Percentiles rank a stretch among this genome's conserved stretches.
These are phyloP conservation scores for Spilarctia lutea DNA, from an alignment of 2,888 invertebrate species.

Conservation along the genomic window DNA sequence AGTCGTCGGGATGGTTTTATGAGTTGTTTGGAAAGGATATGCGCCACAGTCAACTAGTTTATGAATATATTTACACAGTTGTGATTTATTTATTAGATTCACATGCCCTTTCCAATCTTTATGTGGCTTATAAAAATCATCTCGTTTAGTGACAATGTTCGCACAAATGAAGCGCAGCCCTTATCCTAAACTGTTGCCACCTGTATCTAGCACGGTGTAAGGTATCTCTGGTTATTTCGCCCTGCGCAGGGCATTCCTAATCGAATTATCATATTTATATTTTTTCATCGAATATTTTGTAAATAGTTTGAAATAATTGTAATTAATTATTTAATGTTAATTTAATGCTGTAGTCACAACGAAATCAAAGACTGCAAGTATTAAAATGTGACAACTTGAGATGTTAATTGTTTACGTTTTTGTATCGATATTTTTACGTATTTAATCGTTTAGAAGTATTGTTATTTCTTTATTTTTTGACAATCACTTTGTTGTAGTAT, in stretches of 20 bases:
- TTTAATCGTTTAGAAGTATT: conserved; percentile 76
- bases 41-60: neutral
- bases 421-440: conserved; percentile 72
- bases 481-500: conserved; percentile 74
- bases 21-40: conserved; percentile 14
- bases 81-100: conserved; percentile 11
- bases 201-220: conserved; percentile 72
- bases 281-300: conserved; percentile 80
- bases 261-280: conserved; percentile 68
- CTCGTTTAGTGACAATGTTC: conserved; percentile 8
- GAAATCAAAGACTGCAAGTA: conserved; percentile 85
- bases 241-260: conserved; percentile 80
- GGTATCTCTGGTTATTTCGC: conserved; percentile 64
- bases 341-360: conserved; percentile 84
- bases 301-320: conserved; percentile 65
- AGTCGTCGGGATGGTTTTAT: conserved; percentile 17
- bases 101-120: conserved; percentile 9
- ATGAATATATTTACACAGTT: conserved; percentile 17
- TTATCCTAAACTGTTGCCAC: conserved; percentile 66
- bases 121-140: conserved; percentile 2
- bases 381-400: conserved; percentile 72
- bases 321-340: conserved; percentile 53
- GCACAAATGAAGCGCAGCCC: conserved; percentile 28
- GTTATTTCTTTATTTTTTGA: conserved; percentile 82
- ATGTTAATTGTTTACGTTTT: conserved; percentile 65